Percentiles rank a stretch among this genome's conserved stretches.
Conservation (phyloP, 1,140 invertebrate genomes). For the Ostrea denselamellosa region DNA sequence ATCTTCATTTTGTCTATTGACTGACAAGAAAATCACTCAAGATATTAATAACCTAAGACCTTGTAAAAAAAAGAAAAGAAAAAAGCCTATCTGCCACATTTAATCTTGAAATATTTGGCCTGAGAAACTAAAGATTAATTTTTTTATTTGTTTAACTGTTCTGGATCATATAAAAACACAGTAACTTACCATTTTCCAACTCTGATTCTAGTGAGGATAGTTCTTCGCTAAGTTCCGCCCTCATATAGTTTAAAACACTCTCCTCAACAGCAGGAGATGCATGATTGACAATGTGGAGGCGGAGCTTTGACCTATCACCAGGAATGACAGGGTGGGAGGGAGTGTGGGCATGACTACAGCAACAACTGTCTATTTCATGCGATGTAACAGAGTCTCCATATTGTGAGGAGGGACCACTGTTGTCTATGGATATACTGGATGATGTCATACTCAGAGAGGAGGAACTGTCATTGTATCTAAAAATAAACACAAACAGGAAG, state of each 20-base stretch:
- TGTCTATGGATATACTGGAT: constrained; percentile 39
- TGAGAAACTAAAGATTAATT: too few species aligned
- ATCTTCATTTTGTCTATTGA: too few species aligned
- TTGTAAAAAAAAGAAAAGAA: too few species aligned
- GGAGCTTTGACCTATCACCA: not conserved
- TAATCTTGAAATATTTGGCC: too few species aligned
- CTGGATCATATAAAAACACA: too few species aligned
- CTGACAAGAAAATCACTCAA: too few species aligned
- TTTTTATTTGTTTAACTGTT: too few species aligned
- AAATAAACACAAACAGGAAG: not conserved
- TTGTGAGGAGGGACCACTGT: constrained; percentile 39
- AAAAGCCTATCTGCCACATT: too few species aligned
- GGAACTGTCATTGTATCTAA: constrained; percentile 7
- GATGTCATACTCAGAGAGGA: constrained; percentile 20
- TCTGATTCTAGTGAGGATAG: constrained; percentile 66
- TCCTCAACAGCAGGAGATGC: not conserved
- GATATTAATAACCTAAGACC: too few species aligned
- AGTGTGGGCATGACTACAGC: not conserved
- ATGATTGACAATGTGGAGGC: constrained; percentile 24
- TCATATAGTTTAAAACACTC: constrained; percentile 51
- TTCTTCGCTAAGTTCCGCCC: constrained; percentile 63
- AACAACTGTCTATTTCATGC: not conserved
- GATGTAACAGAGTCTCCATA: not conserved
- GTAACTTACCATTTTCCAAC: constrained; percentile 63
- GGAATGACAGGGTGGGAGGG: not conserved